Base-by-base conservation (phyloP, 2,888 invertebrate genomes). In the Tetragonula carbonaria region DNA sequence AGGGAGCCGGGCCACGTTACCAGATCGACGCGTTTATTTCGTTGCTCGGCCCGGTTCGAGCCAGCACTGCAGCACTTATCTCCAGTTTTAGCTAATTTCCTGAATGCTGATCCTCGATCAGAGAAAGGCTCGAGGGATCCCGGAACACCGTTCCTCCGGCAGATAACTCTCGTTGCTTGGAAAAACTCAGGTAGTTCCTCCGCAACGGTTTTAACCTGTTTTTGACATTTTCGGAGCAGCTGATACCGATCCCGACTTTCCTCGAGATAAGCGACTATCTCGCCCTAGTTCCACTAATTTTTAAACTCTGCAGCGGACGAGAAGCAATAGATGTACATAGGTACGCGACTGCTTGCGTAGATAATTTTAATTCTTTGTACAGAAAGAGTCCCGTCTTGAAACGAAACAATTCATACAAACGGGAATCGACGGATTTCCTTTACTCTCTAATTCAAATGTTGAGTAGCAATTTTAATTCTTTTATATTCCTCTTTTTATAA, bases 11-110 rank as follows among this genome's bases (percentile, higher is more conserved):
- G 57, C 11, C 21, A 28, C 82, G 82, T 23, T 38, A 74, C 88
- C 84, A 82, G 87, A 90, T 90, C 84, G 84, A 72, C 74, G 80
- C 81, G 84, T 87, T 90, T 90, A 84, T 84, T 88, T 72, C 84
- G 82, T 88, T 63, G 86, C 79, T 50, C 45, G 74, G 72, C 82
- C 73, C 62, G 65, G 67, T 67, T 77, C 62, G 74, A 78, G 72
- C 76, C 38, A 38, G 38, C 0, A 38, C 38, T 75, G 55, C 21
- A 71, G 80, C 89, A 90, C 89, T 88, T 87, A 85, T 80, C 85
- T 87, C 84, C 85, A 90, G 90, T 89, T 90, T 88, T 85, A 85
- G 85, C 86, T 91, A 91, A 91, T 91, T 91, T 90, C 81, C 84
- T 73, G 79, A 74, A 67, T 81, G 78, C 55, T 76, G 87, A 87